Evolutionary conservation across 2,113 vertebrate genomes (phyloP), one percentile per base, ranked within the genome.

Genomic region (Lichenostomus cassidix): DNA sequence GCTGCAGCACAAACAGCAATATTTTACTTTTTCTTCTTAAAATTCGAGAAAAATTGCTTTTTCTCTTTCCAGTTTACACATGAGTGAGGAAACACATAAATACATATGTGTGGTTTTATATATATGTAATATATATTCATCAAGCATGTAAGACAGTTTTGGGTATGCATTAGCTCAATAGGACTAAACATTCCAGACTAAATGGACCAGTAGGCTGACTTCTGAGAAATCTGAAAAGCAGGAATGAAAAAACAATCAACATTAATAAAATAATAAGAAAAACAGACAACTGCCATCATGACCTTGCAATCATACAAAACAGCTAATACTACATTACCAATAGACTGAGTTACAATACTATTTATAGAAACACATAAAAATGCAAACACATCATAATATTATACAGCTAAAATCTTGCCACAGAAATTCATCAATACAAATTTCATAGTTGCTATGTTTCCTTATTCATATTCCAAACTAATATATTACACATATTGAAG

Each of bases 281-380:
- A 75, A 4, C 44, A 91, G 62, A 71, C 74, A 92, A 76, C 49
- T 70, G 55, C 63, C 69, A 87, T 75, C 29, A 11, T 27, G 17
- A 49, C 73, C 75, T 76, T 73, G 70, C 41, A 88, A 60, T 78
- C 56, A 55, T 19, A 89, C 71, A 77, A 63, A 93, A 19, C 47
- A 76, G 71, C 25, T 80, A 80, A 70, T 77, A 65, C 25, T 31
- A 63, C 50, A 58, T 47, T 80, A 81, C 39, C 35, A 70, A 29
- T 15, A 83, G 37, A 50, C 53, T 52, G 37, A 91, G 33, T 24
- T 69, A 65, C 50, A 82, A 18, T 55, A 79, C 50, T 84, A 85
- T 89, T 87, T 89, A 91, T 67, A 69, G 78, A 82, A 94, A 58
- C 37, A 41, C 31, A 79, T 67, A 71, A 87, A 97, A 91, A 92